Percentiles rank a stretch among this genome's conserved stretches.
Evolutionary conservation across 2,888 invertebrate species (phyloP).

Genomic region (Oegoconia quadripuncta): DNA sequence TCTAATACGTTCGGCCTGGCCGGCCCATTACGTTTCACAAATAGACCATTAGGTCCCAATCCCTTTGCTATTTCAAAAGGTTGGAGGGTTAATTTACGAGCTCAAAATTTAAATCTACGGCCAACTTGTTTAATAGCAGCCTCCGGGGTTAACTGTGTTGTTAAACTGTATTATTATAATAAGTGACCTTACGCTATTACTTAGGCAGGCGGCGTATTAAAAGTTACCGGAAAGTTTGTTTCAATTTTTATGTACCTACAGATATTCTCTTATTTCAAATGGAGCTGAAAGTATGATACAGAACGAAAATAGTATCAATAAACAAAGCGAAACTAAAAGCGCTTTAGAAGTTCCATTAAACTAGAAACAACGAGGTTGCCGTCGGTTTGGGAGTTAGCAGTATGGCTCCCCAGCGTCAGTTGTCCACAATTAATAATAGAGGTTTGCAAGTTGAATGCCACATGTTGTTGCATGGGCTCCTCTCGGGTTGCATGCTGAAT

Average conservation of each 20-base stretch:
- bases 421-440: slow-evolving; percentile 74
- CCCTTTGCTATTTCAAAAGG: slow-evolving; percentile 78
- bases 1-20: slow-evolving; percentile 68
- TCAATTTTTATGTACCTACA: too few relatives aligned
- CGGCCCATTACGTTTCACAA: slow-evolving; percentile 75
- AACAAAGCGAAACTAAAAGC: slow-evolving; percentile 36
- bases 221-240: slow-evolving; percentile 15
- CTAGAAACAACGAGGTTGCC: slow-evolving; percentile 45
- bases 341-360: slow-evolving; percentile 52
- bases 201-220: slow-evolving; percentile 23
- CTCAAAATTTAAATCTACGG: slow-evolving; percentile 78
- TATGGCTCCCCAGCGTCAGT: slow-evolving; percentile 51
- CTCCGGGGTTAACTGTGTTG: slow-evolving; percentile 67
- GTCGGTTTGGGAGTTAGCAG: slow-evolving; percentile 28
- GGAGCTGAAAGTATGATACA: slow-evolving; percentile 1
- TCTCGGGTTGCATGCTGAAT: slow-evolving; percentile 47
- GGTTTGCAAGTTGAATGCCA: slow-evolving; percentile 71
- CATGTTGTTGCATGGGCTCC: slow-evolving; percentile 72
- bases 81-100: slow-evolving; percentile 78
- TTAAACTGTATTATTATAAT: slow-evolving; percentile 67
- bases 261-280: slow-evolving; percentile 2
- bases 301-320: slow-evolving; percentile 41
- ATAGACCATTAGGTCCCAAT: slow-evolving; percentile 77
- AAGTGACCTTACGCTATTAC: slow-evolving; percentile 42
- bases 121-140: slow-evolving; percentile 72